These are phyloP conservation scores for Pseudorasbora parva DNA, from an alignment of 2,113 vertebrate genomes.

Conservation along the genomic window DNA sequence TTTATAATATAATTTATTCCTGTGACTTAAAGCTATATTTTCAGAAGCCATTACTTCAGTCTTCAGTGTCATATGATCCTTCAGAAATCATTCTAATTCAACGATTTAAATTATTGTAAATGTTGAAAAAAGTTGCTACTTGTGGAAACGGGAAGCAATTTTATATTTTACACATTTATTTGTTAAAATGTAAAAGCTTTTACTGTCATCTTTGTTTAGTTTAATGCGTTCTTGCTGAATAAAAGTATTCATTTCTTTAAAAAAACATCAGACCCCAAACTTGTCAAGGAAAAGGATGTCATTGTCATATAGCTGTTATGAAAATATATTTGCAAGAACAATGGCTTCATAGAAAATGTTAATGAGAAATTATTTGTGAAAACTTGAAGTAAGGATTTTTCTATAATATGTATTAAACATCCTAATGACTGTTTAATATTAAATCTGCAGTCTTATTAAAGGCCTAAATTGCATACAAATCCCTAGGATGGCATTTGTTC, in stretches of 20 bases:
- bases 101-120: neutral
- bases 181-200: neutral
- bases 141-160: neutral
- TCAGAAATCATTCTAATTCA: neutral
- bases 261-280: neutral
- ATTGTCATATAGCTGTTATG: neutral
- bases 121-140: neutral
- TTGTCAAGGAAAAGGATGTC: neutral
- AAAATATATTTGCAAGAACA: constrained; percentile 7
- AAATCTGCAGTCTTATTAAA: neutral
- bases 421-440: constrained; percentile 37
- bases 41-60: neutral
- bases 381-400: neutral
- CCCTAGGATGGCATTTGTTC: constrained; percentile 46
- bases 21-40: neutral
- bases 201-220: neutral
- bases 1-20: neutral
- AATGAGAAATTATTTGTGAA: neutral
- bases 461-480: constrained; percentile 41
- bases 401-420: constrained; percentile 5
- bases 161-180: neutral
- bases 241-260: neutral
- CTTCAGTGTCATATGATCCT: neutral
- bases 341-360: neutral
- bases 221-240: neutral